Percentiles rank a stretch among this genome's conserved stretches.
Evolutionary conservation across 2,113 vertebrate genomes (phyloP).

Genomic region (Deroptyus accipitrinus): DNA sequence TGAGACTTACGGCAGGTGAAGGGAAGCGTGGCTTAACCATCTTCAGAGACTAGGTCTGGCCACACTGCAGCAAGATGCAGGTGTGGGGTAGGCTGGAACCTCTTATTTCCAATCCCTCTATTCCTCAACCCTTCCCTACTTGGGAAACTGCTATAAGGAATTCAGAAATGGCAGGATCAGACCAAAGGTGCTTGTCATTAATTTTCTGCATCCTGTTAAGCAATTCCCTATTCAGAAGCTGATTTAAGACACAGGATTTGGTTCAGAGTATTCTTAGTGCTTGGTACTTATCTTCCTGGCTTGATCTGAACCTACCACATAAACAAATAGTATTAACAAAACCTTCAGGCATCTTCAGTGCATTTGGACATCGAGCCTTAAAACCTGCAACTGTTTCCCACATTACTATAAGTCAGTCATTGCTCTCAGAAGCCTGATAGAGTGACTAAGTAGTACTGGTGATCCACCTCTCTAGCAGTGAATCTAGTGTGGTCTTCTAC

Average conservation of each 20-base stretch:
- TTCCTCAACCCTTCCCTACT: neutral
- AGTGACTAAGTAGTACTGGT: neutral
- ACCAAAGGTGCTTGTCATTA: neutral
- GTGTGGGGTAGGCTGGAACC: neutral
- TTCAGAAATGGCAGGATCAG: neutral
- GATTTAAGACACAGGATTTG: neutral
- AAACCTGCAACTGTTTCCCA: neutral
- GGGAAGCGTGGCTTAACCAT: neutral
- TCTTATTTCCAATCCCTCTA: neutral
- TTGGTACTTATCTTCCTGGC: neutral
- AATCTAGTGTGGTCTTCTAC: neutral
- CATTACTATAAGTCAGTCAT: neutral
- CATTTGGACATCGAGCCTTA: neutral
- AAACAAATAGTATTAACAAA: neutral
- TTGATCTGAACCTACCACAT: neutral
- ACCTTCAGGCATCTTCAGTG: neutral
- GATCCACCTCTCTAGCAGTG: accelerated
- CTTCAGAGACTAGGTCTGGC: neutral
- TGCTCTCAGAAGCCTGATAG: accelerated
- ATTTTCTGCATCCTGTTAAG: neutral
- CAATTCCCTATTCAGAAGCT: neutral
- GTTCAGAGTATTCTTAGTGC: neutral
- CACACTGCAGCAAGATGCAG: neutral
- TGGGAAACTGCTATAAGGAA: neutral
- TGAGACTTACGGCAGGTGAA: neutral